Conservation (phyloP, 2,888 invertebrate genomes). For the Scaeva pyrastri region DNA sequence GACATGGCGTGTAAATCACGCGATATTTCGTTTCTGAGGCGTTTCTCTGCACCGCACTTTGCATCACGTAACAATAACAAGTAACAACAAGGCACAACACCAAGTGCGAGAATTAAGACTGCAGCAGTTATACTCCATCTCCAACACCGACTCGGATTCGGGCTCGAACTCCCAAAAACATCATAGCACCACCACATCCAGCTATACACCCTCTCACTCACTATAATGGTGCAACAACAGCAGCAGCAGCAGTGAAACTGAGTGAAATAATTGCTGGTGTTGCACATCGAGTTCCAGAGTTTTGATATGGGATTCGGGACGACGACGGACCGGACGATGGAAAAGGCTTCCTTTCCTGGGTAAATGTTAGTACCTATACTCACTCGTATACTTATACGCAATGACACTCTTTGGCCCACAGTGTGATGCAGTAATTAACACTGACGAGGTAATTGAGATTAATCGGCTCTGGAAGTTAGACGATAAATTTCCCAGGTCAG, state of each 20-base stretch:
- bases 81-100: conserved; percentile 64
- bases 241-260: conserved; percentile 31
- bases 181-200: conserved; percentile 14
- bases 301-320: neutral
- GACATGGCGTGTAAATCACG: conserved; percentile 76
- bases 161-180: conserved; percentile 25
- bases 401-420: conserved; percentile 67
- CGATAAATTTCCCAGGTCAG: conserved; percentile 70
- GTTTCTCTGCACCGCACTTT: conserved; percentile 62
- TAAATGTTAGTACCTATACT: neutral
- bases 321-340: neutral
- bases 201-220: conserved; percentile 59
- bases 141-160: no score
- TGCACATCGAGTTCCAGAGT: neutral
- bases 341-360: conserved; percentile 22
- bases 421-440: conserved; percentile 76
- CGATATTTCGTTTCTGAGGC: conserved; percentile 73
- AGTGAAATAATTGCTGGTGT: conserved; percentile 68
- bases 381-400: conserved; percentile 62
- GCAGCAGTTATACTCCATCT: conserved; percentile 47
- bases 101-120: conserved; percentile 73
- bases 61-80: conserved; percentile 52
- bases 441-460: conserved; percentile 76
- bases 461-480: conserved; percentile 72
- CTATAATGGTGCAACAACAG: conserved; percentile 47